Percentiles rank a stretch among this genome's conserved stretches.
These are phyloP conservation scores for Oscheius sp. DNA, from an alignment of 2,888 invertebrate species.

Conservation along the genomic window DNA sequence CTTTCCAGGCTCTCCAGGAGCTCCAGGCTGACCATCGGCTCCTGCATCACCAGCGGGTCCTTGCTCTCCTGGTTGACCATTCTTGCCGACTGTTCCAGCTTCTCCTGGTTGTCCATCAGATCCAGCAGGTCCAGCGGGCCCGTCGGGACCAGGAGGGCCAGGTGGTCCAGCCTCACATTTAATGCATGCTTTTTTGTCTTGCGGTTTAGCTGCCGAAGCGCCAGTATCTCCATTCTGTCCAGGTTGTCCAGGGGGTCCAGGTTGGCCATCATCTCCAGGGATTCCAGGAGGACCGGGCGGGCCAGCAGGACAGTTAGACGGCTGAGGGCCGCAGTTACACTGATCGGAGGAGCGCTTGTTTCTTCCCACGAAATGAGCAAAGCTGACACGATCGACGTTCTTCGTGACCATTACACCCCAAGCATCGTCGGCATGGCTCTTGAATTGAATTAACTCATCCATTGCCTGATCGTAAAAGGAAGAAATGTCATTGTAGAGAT, in stretches of 20 bases:
- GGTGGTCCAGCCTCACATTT: slow-evolving; percentile 10
- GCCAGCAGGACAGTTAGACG: slow-evolving; percentile 49
- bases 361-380: slow-evolving; percentile 11
- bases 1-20: slow-evolving; percentile 13
- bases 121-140: slow-evolving; percentile 20
- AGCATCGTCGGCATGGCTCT: slow-evolving; percentile 13
- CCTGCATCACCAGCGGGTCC: slow-evolving; percentile 23
- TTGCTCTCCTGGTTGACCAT: background rate
- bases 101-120: slow-evolving; percentile 19
- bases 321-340: slow-evolving; percentile 49
- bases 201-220: background rate
- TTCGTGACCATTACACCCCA: slow-evolving; percentile 10
- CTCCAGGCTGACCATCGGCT: slow-evolving; percentile 13
- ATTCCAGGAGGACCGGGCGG: slow-evolving; percentile 51
- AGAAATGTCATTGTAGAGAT: slow-evolving; percentile 57
- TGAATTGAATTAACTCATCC: slow-evolving; percentile 56
- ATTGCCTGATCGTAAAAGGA: slow-evolving; percentile 54
- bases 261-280: slow-evolving; percentile 27
- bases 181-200: background rate
- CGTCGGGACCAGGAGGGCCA: slow-evolving; percentile 19
- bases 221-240: slow-evolving; percentile 18
- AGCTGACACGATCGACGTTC: background rate
- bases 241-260: slow-evolving; percentile 28
- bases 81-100: background rate
- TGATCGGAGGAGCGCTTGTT: background rate